Conservation (phyloP, 2,888 invertebrate genomes). For the Andrena dorsata region DNA sequence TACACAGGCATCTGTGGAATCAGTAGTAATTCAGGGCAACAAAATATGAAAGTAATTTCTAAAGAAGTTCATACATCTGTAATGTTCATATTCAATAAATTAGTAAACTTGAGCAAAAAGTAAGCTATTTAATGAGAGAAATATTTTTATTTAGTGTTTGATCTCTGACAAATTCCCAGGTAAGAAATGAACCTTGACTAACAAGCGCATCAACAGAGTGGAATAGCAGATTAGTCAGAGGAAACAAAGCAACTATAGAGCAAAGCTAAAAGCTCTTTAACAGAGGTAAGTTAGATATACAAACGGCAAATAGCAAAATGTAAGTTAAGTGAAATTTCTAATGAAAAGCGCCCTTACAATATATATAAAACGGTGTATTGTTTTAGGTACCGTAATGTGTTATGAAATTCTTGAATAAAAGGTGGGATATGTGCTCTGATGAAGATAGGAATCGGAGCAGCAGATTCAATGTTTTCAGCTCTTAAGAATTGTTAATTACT, state of each 20-base stretch:
- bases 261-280: neutral
- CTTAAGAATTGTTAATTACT: conserved; percentile 1
- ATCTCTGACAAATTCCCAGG: neutral
- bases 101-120: neutral
- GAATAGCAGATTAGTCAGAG: neutral
- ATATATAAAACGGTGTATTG: neutral
- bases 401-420: neutral
- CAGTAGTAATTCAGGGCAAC: too few species aligned
- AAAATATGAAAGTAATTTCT: too few species aligned
- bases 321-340: too few species aligned
- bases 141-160: too few species aligned
- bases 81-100: too few species aligned
- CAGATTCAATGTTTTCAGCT: conserved; percentile 15
- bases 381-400: neutral
- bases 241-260: neutral
- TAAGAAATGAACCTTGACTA: conserved; percentile 3
- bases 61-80: too few species aligned
- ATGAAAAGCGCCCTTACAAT: neutral
- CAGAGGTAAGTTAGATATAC: neutral
- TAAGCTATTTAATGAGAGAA: neutral
- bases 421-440: neutral
- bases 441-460: neutral
- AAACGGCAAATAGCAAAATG: neutral
- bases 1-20: too few species aligned
- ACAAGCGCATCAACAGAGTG: neutral